Conservation (phyloP, 2,797 vertebrate species). For the Malacoctenus gilli region DNA sequence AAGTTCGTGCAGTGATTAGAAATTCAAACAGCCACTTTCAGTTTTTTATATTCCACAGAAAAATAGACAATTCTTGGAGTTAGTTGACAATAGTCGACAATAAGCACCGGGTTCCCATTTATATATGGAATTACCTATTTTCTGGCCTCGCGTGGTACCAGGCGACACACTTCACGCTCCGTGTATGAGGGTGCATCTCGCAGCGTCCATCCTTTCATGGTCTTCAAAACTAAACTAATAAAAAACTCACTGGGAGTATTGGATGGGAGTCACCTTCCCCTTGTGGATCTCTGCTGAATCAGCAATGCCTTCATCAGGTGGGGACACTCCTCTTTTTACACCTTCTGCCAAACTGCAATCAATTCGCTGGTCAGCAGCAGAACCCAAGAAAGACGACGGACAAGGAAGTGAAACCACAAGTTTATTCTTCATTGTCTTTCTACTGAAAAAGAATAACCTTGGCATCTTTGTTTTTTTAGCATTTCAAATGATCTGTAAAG, state of each 20-base stretch:
- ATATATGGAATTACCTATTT: constrained; percentile 13
- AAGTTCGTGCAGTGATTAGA: constrained; percentile 44
- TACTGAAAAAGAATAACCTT: too few relatives aligned
- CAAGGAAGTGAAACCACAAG: constrained; percentile 1
- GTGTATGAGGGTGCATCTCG: constrained; percentile 25
- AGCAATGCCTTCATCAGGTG: constrained; percentile 35
- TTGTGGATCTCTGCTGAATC: constrained; percentile 54
- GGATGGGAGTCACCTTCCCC: constrained; percentile 64
- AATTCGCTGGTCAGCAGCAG: constrained; percentile 28
- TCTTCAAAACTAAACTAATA: constrained; percentile 65
- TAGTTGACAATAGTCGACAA: constrained; percentile 1
- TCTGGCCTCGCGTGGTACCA: constrained; percentile 12
- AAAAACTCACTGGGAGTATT: constrained; percentile 59
- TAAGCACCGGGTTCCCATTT: constrained; percentile 13
- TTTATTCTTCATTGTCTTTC: neutral
- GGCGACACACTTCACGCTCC: constrained; percentile 20
- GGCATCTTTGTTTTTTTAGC: too few relatives aligned
- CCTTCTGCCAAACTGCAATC: constrained; percentile 49
- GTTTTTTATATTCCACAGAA: constrained; percentile 4
- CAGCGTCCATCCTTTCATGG: constrained; percentile 52
- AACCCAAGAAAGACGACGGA: constrained; percentile 12
- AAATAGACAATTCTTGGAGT: neutral
- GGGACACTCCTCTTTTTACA: constrained; percentile 36
- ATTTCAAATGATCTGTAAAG: too few relatives aligned
- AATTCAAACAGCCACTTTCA: constrained; percentile 34